Evolutionary conservation across 2,888 invertebrate species (phyloP), one percentile per base, ranked within the genome.

Genomic region (Malachius bipustulatus): DNA sequence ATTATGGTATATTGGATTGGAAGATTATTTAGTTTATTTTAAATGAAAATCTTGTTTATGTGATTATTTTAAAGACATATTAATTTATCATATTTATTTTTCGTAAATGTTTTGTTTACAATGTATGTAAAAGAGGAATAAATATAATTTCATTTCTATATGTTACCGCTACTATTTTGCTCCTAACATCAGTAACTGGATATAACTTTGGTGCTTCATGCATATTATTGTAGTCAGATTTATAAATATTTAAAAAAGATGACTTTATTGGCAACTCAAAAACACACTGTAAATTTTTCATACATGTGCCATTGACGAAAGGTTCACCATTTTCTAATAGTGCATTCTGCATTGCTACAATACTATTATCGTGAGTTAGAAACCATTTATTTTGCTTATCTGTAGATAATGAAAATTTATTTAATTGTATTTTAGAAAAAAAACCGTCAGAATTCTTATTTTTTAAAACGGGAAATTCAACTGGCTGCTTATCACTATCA

Each of bases 361-460:
- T 36, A 35, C 44, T 32, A 41, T 40, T 38, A 19, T 42, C 28
- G 12, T 33, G 31, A 31, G 47, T 46, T 26, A 46, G 34, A 41
- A 48, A 47, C 48, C 47, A 46, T 38, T 44, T 45, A 37, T 47
- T 33, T 29, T 19, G 8, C 13, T 15, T 16, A 26, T 41, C 26
- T 10, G 26, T 12, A 30, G 16, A 4, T 9, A 44, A 31, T 19
- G 19, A n/a, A 34, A 41, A 37, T 15, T 31, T 31, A 8, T 39
- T 13, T 29, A 44, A 29, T 28, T 36, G 29, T 2, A 39, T 28
- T 39, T 32, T 36, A 16, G 6, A 32, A 19, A 14, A 39, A 37
- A 10, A 29, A 8, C 35, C 33, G 10, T 28, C 16, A 12, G 11
- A 29, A 16, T 30, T 14, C 30, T 38, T 35, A 2, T 36, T 36